These are phyloP conservation scores for Corythoichthys haematopterus DNA, from an alignment of 2,113 vertebrate species.

Conservation along the genomic window DNA sequence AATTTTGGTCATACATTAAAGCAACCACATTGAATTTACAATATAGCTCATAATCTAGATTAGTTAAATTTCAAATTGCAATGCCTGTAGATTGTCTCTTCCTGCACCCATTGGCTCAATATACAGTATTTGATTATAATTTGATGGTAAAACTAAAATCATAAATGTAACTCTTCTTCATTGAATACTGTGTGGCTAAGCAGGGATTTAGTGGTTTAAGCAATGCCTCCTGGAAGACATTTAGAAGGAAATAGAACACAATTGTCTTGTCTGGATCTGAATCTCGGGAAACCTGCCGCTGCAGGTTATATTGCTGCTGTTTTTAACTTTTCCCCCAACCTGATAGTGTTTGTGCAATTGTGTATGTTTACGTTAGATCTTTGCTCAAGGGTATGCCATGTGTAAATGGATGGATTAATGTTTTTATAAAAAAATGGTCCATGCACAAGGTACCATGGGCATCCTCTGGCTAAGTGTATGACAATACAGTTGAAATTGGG, in stretches of 20 bases:
- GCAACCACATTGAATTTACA: conserved; percentile 17
- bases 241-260: not conserved
- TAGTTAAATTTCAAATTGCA: not conserved
- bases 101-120: conserved; percentile 3
- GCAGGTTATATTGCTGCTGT: conserved; percentile 49
- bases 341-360: conserved; percentile 34
- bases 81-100: not conserved
- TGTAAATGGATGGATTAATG: conserved; percentile 56
- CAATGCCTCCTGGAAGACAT: too few relatives aligned
- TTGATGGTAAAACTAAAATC: not conserved
- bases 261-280: conserved; percentile 16
- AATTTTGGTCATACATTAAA: conserved; percentile 6
- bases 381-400: conserved; percentile 41
- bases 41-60: conserved; percentile 6
- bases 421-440: conserved; percentile 42
- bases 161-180: too few relatives aligned
- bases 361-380: conserved; percentile 36
- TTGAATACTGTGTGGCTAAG: too few relatives aligned
- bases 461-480: conserved; percentile 57
- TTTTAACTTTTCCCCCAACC: conserved; percentile 24
- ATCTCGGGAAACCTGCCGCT: conserved; percentile 22
- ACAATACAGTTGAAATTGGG: conserved; percentile 33
- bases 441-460: conserved; percentile 66
- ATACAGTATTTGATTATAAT: conserved; percentile 2
- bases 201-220: too few relatives aligned